A percentile compares a stretch with the other conserved stretches of the same genome.
phyloP scores from a whole-genome alignment of 2,113 vertebrate genomes.

The Phoxinus phoxinus region DNA sequence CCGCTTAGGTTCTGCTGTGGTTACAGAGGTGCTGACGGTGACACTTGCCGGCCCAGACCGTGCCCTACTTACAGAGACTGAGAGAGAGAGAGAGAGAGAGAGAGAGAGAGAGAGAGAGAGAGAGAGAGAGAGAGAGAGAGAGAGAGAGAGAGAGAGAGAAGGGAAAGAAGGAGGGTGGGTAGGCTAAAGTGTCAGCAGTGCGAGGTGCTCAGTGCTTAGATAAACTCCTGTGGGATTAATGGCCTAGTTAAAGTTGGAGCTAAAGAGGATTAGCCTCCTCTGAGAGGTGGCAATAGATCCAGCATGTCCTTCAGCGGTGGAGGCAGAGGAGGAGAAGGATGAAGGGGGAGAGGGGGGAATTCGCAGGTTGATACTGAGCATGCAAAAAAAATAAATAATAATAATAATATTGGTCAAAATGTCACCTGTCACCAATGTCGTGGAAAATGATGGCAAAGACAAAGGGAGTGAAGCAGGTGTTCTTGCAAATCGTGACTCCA shows the following conservation, averaged over 20 bases:
- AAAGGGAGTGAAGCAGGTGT: background rate
- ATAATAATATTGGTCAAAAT: background rate
- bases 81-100: constrained; percentile 3
- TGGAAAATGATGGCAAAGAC: background rate
- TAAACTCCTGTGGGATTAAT: constrained; percentile 83
- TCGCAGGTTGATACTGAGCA: background rate
- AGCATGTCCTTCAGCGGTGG: constrained; percentile 77
- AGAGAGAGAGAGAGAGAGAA: constrained; percentile 6
- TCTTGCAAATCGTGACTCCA: background rate
- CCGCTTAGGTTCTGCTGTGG: constrained; percentile 71
- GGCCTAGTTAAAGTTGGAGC: constrained; percentile 83
- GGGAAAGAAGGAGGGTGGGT: constrained; percentile 68
- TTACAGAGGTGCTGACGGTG: constrained; percentile 80
- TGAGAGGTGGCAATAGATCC: constrained; percentile 79
- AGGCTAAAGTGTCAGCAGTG: constrained; percentile 78
- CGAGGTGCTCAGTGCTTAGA: constrained; percentile 81
- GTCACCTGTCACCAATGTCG: background rate
- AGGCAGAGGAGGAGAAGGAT: constrained; percentile 37
- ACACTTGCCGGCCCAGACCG: constrained; percentile 71
- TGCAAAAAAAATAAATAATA: background rate
- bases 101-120: constrained; percentile 4
- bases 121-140: background rate
- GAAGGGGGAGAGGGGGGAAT: constrained; percentile 24
- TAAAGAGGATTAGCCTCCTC: constrained; percentile 84
- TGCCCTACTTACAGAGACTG: constrained; percentile 76